Conservation (phyloP, 30 jellyfish, hydroid and myxozoan genomes). For the Aurelia sp. region DNA sequence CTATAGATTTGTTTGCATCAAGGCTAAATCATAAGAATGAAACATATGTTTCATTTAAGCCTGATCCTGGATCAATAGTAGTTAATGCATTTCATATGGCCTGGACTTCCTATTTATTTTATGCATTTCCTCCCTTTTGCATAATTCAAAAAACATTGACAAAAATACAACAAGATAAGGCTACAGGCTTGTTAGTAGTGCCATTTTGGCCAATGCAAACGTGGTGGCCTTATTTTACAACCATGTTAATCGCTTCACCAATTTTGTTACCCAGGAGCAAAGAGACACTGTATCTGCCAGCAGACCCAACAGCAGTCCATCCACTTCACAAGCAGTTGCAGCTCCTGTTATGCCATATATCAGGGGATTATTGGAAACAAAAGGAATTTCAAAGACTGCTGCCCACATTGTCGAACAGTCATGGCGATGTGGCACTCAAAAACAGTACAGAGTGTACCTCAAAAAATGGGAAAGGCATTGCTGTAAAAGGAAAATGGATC, state of each 20-base stretch:
- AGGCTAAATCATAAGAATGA: too few species aligned
- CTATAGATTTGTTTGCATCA: too few species aligned
- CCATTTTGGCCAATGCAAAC: constrained; percentile 83
- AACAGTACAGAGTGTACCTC: constrained; percentile 19
- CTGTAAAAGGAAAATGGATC: constrained; percentile 2
- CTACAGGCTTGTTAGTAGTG: constrained; percentile 59
- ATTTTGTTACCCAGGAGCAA: constrained; percentile 1
- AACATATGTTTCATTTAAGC: too few species aligned
- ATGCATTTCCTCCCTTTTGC: constrained; percentile 72
- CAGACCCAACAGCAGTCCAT: constrained; percentile 21
- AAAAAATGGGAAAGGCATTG: constrained; percentile 34
- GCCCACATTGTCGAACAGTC: neutral
- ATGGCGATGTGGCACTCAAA: constrained; percentile 44
- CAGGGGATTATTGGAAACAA: constrained; percentile 16
- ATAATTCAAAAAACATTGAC: constrained; percentile 24
- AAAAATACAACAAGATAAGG: constrained; percentile 55
- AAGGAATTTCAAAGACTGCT: constrained; percentile 7
- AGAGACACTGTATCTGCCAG: constrained; percentile 18
- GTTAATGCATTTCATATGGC: too few species aligned
- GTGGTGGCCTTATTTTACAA: constrained; percentile 55
- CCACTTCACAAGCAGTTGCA: constrained; percentile 13
- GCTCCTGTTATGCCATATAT: constrained; percentile 50
- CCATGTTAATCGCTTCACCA: constrained; percentile 27
- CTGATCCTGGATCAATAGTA: too few species aligned
- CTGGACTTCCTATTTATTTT: neutral